Evolutionary conservation across 2,888 invertebrate species (phyloP).

Genomic region (Cerceris rybyensis): DNA sequence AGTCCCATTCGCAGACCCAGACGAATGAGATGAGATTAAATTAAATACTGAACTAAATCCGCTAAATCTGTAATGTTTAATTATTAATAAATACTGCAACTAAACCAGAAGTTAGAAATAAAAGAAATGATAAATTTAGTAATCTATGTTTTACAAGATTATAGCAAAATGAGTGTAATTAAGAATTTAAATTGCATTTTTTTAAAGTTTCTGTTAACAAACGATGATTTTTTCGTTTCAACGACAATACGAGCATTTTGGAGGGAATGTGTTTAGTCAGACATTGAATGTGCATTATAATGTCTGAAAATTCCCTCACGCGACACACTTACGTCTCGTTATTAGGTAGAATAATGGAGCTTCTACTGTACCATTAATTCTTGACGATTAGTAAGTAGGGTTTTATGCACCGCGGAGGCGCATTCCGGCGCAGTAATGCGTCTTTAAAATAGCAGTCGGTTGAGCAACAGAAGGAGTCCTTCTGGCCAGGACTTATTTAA

Average conservation of each 20-base stretch:
- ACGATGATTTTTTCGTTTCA: no score
- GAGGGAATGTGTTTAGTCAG: no score
- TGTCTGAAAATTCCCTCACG: no score
- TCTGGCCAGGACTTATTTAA: conserved; percentile 49
- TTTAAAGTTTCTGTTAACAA: no score
- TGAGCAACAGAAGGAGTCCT: conserved; percentile 43
- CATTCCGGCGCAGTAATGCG: conserved; percentile 4
- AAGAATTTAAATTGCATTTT: no score
- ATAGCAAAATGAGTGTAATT: no score
- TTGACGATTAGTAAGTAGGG: background rate
- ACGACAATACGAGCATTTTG: no score
- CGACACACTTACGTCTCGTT: no score
- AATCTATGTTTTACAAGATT: no score
- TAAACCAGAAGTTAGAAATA: background rate
- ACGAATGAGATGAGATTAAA: conserved; percentile 22
- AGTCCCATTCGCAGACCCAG: conserved; percentile 34
- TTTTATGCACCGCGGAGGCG: background rate
- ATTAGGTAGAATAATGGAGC: background rate
- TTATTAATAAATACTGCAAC: no score
- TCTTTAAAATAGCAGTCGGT: conserved; percentile 7
- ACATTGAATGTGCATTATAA: no score
- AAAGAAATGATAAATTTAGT: background rate
- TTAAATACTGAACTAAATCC: background rate
- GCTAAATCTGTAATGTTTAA: background rate
- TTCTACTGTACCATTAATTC: background rate